A percentile compares a stretch with the other conserved stretches of the same genome.
phyloP scores from a whole-genome alignment of 2,888 invertebrate species.

The Thumatha senex region DNA sequence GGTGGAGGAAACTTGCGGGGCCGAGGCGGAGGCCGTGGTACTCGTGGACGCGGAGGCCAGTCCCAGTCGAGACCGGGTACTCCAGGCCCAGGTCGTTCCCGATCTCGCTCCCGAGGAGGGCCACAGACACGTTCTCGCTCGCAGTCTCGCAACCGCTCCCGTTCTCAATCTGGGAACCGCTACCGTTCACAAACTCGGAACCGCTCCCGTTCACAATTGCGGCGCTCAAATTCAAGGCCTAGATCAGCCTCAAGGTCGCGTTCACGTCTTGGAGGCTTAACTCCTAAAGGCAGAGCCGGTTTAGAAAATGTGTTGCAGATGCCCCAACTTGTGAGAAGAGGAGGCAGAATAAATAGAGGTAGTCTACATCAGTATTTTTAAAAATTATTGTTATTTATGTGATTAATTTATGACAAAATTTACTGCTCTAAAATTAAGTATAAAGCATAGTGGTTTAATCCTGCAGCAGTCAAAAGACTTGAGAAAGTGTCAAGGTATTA shows the following conservation, averaged over 20 bases:
- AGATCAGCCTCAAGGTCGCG: constrained; percentile 67
- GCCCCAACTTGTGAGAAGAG: constrained; percentile 57
- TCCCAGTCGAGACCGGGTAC: constrained; percentile 48
- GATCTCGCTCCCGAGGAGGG: constrained; percentile 52
- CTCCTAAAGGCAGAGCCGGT: constrained; percentile 72
- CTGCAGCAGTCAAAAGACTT: no score
- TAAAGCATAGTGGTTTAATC: no score
- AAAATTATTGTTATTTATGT: no score
- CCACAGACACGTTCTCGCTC: constrained; percentile 51
- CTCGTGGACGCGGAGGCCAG: constrained; percentile 34
- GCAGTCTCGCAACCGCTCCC: constrained; percentile 50
- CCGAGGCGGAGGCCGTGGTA: constrained; percentile 26
- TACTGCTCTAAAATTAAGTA: no score
- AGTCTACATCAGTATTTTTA: background rate
- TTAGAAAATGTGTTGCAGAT: constrained; percentile 57
- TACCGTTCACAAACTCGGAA: constrained; percentile 51
- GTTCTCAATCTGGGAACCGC: constrained; percentile 50
- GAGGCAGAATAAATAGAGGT: constrained; percentile 54
- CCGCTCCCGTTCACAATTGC: constrained; percentile 39
- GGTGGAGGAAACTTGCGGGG: constrained; percentile 34
- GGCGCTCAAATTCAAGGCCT: constrained; percentile 48
- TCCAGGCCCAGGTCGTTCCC: constrained; percentile 39
- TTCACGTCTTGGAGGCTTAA: constrained; percentile 60
- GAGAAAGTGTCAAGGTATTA: no score
- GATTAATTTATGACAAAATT: no score